Base-by-base conservation (phyloP, 2,113 vertebrate species). In the Peromyscus californicus region DNA sequence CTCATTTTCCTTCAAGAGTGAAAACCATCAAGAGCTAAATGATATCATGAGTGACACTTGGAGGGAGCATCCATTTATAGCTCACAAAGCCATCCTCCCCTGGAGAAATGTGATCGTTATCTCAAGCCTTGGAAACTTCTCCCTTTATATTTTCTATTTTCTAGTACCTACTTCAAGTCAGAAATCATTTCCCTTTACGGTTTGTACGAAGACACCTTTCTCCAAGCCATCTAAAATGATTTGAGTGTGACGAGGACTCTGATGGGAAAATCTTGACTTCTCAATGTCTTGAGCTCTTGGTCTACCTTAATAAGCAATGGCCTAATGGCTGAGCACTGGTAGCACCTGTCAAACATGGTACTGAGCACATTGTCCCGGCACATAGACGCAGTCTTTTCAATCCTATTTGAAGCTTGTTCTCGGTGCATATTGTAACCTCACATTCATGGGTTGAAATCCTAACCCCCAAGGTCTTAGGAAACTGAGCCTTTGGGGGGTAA, bases 1-100 rank as follows among this genome's bases (percentile, higher is more conserved):
- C 31, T 97, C 65, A 51, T 89, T 95, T 94, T 92, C 95, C 78
- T 96, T 87, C 45, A 95, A 94, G 54, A 97, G 57, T 63, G 70
- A 96, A 98, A 97, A 91, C 88, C 54, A 89, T 90, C 96, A 97
- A 97, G 97, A 96, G 92, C n/a, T 97, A 96, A 96, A 67, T 90
- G 79, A 90, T 87, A 85, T 95, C 61, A 85, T 79, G 95, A 93
- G 54, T 76, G 87, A 90, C 96, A 96, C 88, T 95, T 95, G 85
- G 79, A 91, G 72, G 89, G 94, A 67, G 91, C 48, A 80, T 88
- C 91, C 82, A 78, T 96, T 96, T 90, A 87, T 57, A 98, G 61
- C 54, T 61, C 8, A 31, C 36, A 33, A 94, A 93, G 67, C 54
- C 89, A 54, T 89, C 78, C 45, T 82, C 59, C 45, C 67, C 12